These are phyloP conservation scores for Meloidogyne hapla DNA, from an alignment of 1,140 invertebrate species.

Conservation along the genomic window DNA sequence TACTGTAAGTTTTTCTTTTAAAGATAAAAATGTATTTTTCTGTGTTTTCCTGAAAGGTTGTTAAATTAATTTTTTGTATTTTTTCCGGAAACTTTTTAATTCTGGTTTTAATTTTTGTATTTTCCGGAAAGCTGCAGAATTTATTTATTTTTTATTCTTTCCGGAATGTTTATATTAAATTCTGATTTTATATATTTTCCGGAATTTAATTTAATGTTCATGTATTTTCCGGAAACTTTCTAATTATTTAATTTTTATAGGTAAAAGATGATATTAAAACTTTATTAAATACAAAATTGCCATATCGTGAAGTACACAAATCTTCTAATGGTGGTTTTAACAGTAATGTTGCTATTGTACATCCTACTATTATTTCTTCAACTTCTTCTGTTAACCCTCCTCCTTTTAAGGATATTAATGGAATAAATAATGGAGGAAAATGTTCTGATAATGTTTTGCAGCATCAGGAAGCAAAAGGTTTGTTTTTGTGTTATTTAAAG, in stretches of 20 bases:
- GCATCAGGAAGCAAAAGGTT: too few species aligned
- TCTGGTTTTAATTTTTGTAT: too few species aligned
- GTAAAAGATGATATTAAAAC: conserved; percentile 32
- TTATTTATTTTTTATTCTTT: too few species aligned
- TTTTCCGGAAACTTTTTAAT: neutral
- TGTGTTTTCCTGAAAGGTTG: too few species aligned
- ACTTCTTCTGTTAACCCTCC: neutral
- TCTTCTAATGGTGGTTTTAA: conserved; percentile 7
- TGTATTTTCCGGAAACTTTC: neutral
- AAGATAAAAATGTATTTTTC: too few species aligned
- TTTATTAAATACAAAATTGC: conserved; percentile 14
- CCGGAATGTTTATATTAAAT: neutral
- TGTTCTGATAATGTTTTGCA: too few species aligned
- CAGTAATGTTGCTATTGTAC: conserved; percentile 28
- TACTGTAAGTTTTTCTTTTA: neutral
- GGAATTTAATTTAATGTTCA: too few species aligned
- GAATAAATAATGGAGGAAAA: too few species aligned
- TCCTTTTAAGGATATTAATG: too few species aligned
- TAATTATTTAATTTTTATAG: conserved; percentile 16
- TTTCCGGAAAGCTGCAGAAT: too few species aligned
- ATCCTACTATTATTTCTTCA: conserved; percentile 11
- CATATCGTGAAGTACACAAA: conserved; percentile 22
- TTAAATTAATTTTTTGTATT: neutral
- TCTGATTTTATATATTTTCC: too few species aligned
- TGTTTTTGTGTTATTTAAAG: too few species aligned